These are phyloP conservation scores for Drosophila arizonae DNA, from an alignment of 1,140 invertebrate species.

Conservation along the genomic window DNA sequence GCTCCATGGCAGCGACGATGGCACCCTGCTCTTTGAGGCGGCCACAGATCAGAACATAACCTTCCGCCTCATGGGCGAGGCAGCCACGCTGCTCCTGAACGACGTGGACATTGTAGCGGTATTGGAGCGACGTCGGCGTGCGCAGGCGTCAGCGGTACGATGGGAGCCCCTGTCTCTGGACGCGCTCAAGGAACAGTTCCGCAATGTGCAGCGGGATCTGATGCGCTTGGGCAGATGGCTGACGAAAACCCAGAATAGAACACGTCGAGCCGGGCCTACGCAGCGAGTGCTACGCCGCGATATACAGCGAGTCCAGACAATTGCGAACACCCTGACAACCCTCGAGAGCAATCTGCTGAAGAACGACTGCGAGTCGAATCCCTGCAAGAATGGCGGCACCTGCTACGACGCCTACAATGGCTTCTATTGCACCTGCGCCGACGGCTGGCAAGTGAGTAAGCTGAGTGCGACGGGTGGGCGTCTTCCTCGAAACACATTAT, in stretches of 20 bases:
- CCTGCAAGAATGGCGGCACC: slow-evolving; percentile 92
- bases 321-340: slow-evolving; percentile 8
- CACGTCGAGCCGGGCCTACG: slow-evolving; percentile 12
- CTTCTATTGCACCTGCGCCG: slow-evolving; percentile 89
- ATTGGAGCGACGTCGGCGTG: slow-evolving; percentile 32
- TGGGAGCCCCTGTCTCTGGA: slow-evolving; percentile 47
- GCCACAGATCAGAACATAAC: slow-evolving; percentile 62
- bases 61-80: slow-evolving; percentile 61
- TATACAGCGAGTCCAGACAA: slow-evolving; percentile 37
- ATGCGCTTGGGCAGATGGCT: slow-evolving; percentile 29
- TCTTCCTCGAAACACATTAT: slow-evolving; percentile 6
- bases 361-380: slow-evolving; percentile 88
- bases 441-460: slow-evolving; percentile 89
- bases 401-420: slow-evolving; percentile 89
- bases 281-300: slow-evolving; percentile 38
- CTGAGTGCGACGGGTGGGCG: slow-evolving; percentile 29
- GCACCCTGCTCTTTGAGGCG: slow-evolving; percentile 52
- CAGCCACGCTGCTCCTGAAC: slow-evolving; percentile 58
- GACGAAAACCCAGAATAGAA: slow-evolving; percentile 31
- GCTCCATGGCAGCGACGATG: slow-evolving; percentile 28
- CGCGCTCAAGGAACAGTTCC: slow-evolving; percentile 44
- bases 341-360: slow-evolving; percentile 29
- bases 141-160: slow-evolving; percentile 8
- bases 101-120: slow-evolving; percentile 53
- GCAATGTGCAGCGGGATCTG: slow-evolving; percentile 43